Evolutionary conservation across 2,888 invertebrate species (phyloP).

Genomic region (Stenodera caucasica): DNA sequence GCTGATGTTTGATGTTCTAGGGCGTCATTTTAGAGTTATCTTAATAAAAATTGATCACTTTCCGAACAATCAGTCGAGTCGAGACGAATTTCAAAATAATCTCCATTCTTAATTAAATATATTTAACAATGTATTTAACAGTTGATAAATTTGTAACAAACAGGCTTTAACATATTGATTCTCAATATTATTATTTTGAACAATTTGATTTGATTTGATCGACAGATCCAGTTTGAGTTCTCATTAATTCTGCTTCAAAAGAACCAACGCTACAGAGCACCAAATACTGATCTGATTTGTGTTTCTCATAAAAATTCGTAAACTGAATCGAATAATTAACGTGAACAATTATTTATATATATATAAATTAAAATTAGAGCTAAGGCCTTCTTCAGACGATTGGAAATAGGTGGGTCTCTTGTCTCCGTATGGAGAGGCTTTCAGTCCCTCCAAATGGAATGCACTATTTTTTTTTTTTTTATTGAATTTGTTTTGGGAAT

Average conservation of each 20-base stretch:
- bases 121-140: constrained; percentile 50
- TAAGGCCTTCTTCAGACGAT: constrained; percentile 43
- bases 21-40: constrained; percentile 13
- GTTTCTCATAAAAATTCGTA: constrained; percentile 18
- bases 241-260: constrained; percentile 14
- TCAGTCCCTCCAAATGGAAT: constrained; percentile 30
- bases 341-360: constrained; percentile 3
- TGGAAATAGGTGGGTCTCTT: constrained; percentile 32
- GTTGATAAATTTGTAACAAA: constrained; percentile 54
- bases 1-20: constrained; percentile 29
- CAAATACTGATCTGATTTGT: constrained; percentile 35
- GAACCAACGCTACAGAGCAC: constrained; percentile 48
- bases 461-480: constrained; percentile 31
- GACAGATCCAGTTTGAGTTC: neutral
- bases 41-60: no score
- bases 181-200: constrained; percentile 29
- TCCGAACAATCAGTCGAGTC: constrained; percentile 35
- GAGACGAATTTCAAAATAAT: constrained; percentile 34
- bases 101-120: constrained; percentile 42
- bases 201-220: constrained; percentile 36
- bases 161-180: constrained; percentile 49
- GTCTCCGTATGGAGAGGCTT: constrained; percentile 23
- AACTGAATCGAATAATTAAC: constrained; percentile 11
- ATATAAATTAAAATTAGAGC: constrained; percentile 30
- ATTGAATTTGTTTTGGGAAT: constrained; percentile 36